Evolutionary conservation across 2,113 vertebrate genomes (phyloP).

Genomic region (Tautogolabrus adspersus): DNA sequence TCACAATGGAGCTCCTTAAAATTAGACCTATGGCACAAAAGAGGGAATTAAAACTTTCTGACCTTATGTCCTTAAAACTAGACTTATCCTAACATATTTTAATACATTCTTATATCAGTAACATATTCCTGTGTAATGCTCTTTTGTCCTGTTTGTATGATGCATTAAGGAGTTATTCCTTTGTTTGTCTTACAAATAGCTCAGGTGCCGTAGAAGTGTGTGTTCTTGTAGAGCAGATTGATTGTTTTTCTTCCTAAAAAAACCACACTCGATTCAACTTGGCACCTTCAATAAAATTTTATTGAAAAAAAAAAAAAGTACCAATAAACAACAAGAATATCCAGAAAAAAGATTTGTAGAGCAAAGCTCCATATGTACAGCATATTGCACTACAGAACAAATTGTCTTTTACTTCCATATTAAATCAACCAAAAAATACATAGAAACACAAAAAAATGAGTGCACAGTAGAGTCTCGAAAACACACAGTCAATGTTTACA

Average conservation of each 20-base stretch:
- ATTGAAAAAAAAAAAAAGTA: slow-evolving; percentile 84
- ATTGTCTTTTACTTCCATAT: slow-evolving; percentile 83
- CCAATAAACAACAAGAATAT: slow-evolving; percentile 84
- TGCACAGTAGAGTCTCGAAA: slow-evolving; percentile 88
- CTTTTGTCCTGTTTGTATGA: too few relatives aligned
- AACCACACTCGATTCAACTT: slow-evolving; percentile 12
- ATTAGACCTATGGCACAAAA: slow-evolving; percentile 34
- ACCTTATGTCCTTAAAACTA: too few relatives aligned
- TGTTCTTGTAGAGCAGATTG: neutral
- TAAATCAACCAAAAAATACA: slow-evolving; percentile 79
- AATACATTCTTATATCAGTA: too few relatives aligned
- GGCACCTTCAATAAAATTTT: slow-evolving; percentile 84
- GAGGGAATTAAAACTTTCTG: neutral
- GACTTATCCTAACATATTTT: too few relatives aligned
- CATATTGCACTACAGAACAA: slow-evolving; percentile 89
- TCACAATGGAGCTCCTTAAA: slow-evolving; percentile 48
- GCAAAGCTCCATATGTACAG: slow-evolving; percentile 88
- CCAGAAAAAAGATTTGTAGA: slow-evolving; percentile 83
- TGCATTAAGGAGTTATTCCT: too few relatives aligned
- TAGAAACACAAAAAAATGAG: slow-evolving; percentile 80
- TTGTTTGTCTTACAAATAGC: neutral
- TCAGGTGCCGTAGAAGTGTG: neutral
- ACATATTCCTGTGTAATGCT: too few relatives aligned
- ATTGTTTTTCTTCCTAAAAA: neutral
- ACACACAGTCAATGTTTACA: slow-evolving; percentile 90